These are phyloP conservation scores for Phrynosoma blainvillii DNA, from an alignment of 2,113 vertebrate genomes.

Conservation along the genomic window DNA sequence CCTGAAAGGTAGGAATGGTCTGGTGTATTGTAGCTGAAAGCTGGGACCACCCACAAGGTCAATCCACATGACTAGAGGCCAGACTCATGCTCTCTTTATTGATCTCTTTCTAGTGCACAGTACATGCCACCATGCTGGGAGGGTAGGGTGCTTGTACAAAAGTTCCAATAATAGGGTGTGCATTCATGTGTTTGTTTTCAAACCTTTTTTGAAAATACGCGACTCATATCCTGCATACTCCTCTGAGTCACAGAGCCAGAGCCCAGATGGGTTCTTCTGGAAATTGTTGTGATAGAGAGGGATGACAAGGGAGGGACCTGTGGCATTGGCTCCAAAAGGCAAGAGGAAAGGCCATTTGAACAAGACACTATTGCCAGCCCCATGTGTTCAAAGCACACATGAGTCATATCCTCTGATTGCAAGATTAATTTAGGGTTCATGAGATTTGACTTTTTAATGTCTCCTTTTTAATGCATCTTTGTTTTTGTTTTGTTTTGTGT, in stretches of 20 bases:
- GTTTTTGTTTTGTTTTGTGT: no score
- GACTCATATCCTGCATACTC: slow-evolving; percentile 73
- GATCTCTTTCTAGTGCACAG: no score
- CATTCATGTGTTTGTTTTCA: background rate
- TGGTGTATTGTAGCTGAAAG: background rate
- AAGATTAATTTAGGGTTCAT: background rate
- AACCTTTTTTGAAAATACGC: slow-evolving; percentile 51
- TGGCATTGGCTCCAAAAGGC: slow-evolving; percentile 14
- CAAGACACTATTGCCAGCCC: background rate
- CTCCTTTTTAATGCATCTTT: slow-evolving; percentile 1
- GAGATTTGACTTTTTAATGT: background rate
- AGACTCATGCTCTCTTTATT: background rate
- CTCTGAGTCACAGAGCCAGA: slow-evolving; percentile 69
- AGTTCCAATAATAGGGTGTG: background rate
- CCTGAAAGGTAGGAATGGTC: background rate
- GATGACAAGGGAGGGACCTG: slow-evolving; percentile 24
- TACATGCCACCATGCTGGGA: background rate
- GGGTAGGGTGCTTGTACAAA: background rate
- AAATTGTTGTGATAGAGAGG: background rate
- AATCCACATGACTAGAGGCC: background rate
- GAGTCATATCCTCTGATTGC: slow-evolving; percentile 32
- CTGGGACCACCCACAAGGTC: no score
- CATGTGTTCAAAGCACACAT: background rate
- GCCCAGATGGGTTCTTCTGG: background rate
- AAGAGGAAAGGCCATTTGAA: slow-evolving; percentile 10